Percentiles rank a stretch among this genome's conserved stretches.
These are phyloP conservation scores for Agonum fuliginosum DNA, from an alignment of 2,888 invertebrate genomes.

Conservation along the genomic window DNA sequence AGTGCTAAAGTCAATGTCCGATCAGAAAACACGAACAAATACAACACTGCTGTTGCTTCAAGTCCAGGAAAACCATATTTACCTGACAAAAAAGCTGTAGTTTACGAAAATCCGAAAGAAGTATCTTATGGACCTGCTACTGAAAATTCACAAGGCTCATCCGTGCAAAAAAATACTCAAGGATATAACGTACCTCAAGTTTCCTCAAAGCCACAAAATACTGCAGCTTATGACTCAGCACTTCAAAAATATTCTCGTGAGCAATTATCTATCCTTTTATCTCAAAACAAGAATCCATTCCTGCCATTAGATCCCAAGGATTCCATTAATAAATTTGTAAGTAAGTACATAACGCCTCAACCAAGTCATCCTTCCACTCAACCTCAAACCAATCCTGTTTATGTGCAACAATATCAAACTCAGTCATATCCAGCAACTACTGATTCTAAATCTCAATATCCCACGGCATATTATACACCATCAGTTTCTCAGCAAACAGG, in stretches of 20 bases:
- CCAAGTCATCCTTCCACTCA: not conserved
- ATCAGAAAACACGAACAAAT: slow-evolving; percentile 17
- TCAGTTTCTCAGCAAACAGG: not conserved
- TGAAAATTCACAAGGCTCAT: not conserved
- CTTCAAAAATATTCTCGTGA: slow-evolving; percentile 30
- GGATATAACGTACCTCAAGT: slow-evolving; percentile 1
- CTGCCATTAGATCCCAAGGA: slow-evolving; percentile 35
- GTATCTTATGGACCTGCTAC: not conserved
- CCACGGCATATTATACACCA: slow-evolving; percentile 9
- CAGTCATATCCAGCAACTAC: slow-evolving; percentile 4
- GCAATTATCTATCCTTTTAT: slow-evolving; percentile 43
- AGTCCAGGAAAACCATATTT: slow-evolving; percentile 1
- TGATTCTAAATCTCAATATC: slow-evolving; percentile 31
- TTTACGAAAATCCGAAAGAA: not conserved
- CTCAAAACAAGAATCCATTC: slow-evolving; percentile 54
- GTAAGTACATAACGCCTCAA: not conserved
- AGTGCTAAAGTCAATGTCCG: slow-evolving; percentile 23
- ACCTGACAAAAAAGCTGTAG: not conserved
- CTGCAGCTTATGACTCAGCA: not conserved
- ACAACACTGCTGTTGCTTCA: not conserved
- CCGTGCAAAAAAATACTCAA: not conserved
- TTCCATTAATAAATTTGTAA: slow-evolving; percentile 5
- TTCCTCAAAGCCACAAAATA: not conserved
- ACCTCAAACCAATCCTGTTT: not conserved
- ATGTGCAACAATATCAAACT: not conserved